Conservation (phyloP, 2,888 invertebrate genomes). For the Coenonympha arcania region DNA sequence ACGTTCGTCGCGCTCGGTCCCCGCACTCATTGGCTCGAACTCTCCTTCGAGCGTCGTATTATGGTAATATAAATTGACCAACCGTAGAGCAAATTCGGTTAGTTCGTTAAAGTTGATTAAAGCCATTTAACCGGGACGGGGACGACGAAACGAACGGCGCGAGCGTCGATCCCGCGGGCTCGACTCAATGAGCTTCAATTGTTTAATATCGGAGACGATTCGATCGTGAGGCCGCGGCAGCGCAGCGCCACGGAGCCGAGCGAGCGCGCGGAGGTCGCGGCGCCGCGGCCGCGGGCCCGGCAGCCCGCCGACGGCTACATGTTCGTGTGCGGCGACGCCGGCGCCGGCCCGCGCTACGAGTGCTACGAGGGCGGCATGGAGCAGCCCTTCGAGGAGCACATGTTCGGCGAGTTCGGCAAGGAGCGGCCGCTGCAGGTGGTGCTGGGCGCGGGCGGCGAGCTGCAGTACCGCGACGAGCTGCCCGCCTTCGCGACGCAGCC, state of each 20-base stretch:
- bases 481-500: conserved; percentile 53
- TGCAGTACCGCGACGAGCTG: conserved; percentile 68
- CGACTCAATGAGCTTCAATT: conserved; percentile 68
- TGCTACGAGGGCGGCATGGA: conserved; percentile 76
- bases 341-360: conserved; percentile 57
- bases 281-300: conserved; percentile 64
- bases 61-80: conserved; percentile 76
- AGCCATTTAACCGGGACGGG: conserved; percentile 73
- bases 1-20: conserved; percentile 36
- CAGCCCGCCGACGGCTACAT: conserved; percentile 66
- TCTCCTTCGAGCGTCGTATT: conserved; percentile 49
- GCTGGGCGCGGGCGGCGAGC: conserved; percentile 67
- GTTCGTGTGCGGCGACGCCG: conserved; percentile 66
- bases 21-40: conserved; percentile 55
- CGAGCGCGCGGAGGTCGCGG: conserved; percentile 68
- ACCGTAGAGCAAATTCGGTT: conserved; percentile 73
- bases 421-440: conserved; percentile 66
- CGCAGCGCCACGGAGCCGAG: conserved; percentile 63
- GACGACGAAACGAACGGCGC: conserved; percentile 69
- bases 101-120: conserved; percentile 76
- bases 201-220: conserved; percentile 61
- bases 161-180: conserved; percentile 65
- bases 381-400: conserved; percentile 84
- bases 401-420: conserved; percentile 83
- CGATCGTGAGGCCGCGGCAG: conserved; percentile 42